phyloP scores from a whole-genome alignment of 1,140 invertebrate species.

The Cephus cinctus region DNA sequence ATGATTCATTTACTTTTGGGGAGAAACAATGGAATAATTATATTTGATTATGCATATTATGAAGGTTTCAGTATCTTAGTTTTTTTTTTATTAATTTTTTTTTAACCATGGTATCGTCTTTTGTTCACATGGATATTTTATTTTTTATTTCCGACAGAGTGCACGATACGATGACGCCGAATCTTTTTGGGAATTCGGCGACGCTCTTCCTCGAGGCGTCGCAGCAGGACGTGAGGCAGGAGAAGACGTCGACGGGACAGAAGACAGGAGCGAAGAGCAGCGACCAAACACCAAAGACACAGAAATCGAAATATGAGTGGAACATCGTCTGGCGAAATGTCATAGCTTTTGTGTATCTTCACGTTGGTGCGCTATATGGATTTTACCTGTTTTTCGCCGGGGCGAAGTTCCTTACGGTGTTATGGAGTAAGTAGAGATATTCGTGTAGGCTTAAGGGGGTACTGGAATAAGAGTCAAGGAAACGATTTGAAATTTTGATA shows the following conservation, averaged over 20 bases:
- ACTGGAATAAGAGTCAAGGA: too few species aligned
- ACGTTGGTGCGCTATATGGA: slow-evolving; percentile 63
- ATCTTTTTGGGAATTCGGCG: slow-evolving; percentile 51
- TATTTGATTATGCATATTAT: background rate
- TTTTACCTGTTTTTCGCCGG: slow-evolving; percentile 59
- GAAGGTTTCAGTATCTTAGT: too few species aligned
- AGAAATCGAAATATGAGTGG: slow-evolving; percentile 54
- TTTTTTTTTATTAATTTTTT: too few species aligned
- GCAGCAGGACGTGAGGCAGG: slow-evolving; percentile 39
- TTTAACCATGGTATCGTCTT: too few species aligned
- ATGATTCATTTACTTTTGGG: background rate
- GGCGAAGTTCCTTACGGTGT: slow-evolving; percentile 52
- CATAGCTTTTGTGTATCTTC: slow-evolving; percentile 66
- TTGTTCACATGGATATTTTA: too few species aligned
- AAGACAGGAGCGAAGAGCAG: slow-evolving; percentile 13
- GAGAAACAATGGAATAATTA: background rate
- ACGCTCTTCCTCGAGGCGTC: slow-evolving; percentile 49
- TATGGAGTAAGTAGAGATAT: slow-evolving; percentile 57
- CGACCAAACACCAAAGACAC: slow-evolving; percentile 27
- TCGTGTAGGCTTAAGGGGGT: too few species aligned
- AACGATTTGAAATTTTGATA: too few species aligned
- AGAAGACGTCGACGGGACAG: slow-evolving; percentile 20
- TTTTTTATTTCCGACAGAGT: too few species aligned
- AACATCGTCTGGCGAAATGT: slow-evolving; percentile 74
- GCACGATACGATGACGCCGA: slow-evolving; percentile 56